A percentile compares a stretch with the other conserved stretches of the same genome.
Conservation (phyloP, 2,797 vertebrate genomes). For the Pterois miles region DNA sequence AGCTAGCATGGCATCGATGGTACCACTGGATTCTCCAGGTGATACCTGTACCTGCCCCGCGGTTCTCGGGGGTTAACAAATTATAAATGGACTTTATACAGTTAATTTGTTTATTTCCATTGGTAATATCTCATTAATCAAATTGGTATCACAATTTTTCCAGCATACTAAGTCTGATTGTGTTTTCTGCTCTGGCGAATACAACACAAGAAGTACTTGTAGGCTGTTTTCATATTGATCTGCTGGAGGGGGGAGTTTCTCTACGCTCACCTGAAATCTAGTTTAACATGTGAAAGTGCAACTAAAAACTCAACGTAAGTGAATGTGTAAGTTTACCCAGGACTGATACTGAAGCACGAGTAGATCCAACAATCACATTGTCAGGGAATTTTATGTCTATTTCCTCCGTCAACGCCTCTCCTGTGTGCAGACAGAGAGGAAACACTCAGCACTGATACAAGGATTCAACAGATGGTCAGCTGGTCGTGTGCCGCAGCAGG, state of each 20-base stretch:
- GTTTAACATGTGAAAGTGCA: background rate
- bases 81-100: background rate
- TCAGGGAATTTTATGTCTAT: constrained; percentile 71
- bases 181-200: background rate
- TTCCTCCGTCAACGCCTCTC: constrained; percentile 52
- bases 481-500: background rate
- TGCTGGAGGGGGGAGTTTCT: background rate
- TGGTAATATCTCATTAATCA: background rate
- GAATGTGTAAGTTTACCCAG: constrained; percentile 74
- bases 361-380: constrained; percentile 79
- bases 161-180: background rate
- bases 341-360: constrained; percentile 76
- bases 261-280: background rate
- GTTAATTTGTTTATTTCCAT: background rate
- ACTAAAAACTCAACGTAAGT: background rate
- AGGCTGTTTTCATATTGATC: background rate
- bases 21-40: too few relatives aligned
- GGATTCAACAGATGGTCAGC: too few relatives aligned
- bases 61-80: too few relatives aligned
- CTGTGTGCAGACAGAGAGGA: constrained; percentile 50
- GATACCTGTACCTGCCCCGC: too few relatives aligned
- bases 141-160: background rate
- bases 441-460: background rate
- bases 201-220: background rate
- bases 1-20: too few relatives aligned